Conservation (phyloP, 2,113 vertebrate genomes). For the Acanthisitta chloris region DNA sequence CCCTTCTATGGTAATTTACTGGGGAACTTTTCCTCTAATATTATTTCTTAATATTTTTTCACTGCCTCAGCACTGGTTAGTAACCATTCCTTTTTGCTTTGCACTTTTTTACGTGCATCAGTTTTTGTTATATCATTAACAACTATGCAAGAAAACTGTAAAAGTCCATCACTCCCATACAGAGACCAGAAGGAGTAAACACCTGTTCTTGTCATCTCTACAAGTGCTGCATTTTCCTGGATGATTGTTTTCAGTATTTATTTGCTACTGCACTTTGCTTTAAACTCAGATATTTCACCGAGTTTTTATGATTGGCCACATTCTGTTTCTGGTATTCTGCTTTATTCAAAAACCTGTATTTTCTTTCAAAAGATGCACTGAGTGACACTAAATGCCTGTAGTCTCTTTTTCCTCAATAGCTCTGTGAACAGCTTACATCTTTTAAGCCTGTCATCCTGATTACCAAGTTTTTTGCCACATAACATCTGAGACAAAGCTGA, state of each 20-base stretch:
- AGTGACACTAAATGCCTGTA: not conserved
- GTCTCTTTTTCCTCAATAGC: not conserved
- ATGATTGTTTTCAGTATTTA: not conserved
- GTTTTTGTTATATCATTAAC: not conserved
- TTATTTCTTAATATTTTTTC: not conserved
- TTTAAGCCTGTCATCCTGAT: constrained; percentile 16
- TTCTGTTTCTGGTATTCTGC: not conserved
- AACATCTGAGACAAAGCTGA: constrained; percentile 33
- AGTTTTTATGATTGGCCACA: not conserved
- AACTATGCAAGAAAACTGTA: not conserved
- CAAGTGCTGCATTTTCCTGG: not conserved
- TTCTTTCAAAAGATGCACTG: not conserved
- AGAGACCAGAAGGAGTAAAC: not conserved
- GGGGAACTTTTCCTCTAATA: not conserved
- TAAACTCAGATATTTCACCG: not conserved
- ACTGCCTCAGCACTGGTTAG: not conserved
- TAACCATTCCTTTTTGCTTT: not conserved
- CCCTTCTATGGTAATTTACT: not conserved
- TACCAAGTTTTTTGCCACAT: not conserved
- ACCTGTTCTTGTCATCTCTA: not conserved
- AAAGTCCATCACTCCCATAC: not conserved
- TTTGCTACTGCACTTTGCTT: not conserved
- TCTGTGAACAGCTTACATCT: constrained; percentile 7
- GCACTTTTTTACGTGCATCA: not conserved
- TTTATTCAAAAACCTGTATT: not conserved